Percentiles rank a stretch among this genome's conserved stretches.
phyloP scores from a whole-genome alignment of 2,888 invertebrate genomes.

The Meganola albula region DNA sequence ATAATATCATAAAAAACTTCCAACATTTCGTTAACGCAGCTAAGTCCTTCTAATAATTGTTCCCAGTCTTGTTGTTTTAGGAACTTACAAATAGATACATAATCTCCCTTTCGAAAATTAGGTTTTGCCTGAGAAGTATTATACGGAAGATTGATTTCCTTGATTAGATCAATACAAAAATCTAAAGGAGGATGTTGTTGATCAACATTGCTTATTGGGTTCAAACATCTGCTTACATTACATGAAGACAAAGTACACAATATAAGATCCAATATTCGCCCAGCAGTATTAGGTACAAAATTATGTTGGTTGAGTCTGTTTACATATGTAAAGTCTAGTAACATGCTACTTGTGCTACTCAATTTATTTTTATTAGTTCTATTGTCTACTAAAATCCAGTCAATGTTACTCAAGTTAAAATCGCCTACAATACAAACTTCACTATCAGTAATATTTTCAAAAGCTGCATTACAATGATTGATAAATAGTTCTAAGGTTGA shows the following conservation, averaged over 20 bases:
- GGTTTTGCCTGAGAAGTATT: background rate
- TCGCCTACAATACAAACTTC: background rate
- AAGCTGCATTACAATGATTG: background rate
- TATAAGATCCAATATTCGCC: background rate
- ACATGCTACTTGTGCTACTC: background rate
- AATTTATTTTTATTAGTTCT: background rate
- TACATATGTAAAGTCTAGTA: slow-evolving; percentile 4
- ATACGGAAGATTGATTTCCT: slow-evolving; percentile 2
- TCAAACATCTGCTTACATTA: background rate
- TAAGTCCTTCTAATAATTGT: background rate
- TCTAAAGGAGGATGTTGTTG: slow-evolving; percentile 3
- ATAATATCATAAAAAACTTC: too few relatives aligned
- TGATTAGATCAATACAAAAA: background rate
- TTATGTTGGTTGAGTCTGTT: slow-evolving; percentile 4
- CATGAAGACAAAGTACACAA: background rate
- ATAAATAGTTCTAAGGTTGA: background rate
- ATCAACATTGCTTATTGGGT: slow-evolving; percentile 2
- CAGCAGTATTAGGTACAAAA: background rate
- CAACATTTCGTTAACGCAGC: background rate
- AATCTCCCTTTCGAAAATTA: too few relatives aligned
- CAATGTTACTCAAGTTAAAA: slow-evolving; percentile 4
- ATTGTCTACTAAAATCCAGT: background rate
- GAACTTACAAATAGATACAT: too few relatives aligned
- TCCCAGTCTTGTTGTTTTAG: background rate
- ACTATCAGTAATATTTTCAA: slow-evolving; percentile 1